Evolutionary conservation across 2,797 vertebrate species (phyloP).

Genomic region (Enteromius anoplus): DNA sequence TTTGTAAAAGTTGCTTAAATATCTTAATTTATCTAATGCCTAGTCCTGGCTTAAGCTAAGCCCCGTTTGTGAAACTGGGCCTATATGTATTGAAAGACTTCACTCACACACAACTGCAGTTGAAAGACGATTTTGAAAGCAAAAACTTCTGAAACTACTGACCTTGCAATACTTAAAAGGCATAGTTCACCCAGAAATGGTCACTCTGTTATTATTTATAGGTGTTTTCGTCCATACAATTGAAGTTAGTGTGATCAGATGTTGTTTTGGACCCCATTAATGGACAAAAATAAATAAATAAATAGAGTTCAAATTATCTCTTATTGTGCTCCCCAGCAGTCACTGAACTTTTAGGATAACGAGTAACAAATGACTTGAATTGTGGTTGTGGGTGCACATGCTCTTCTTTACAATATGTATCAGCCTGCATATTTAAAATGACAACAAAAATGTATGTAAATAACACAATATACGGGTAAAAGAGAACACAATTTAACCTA

Average conservation of each 20-base stretch:
- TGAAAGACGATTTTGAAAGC: neutral
- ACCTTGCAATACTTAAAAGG: neutral
- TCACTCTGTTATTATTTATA: neutral
- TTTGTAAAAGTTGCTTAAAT: no score
- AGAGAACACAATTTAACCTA: neutral
- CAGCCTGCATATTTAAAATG: neutral
- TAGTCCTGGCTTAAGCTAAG: no score
- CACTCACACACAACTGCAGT: neutral
- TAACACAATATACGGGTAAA: neutral
- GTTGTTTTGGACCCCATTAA: neutral
- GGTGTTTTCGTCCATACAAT: neutral
- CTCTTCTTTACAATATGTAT: neutral
- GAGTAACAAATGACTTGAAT: neutral
- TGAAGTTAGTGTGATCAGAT: neutral
- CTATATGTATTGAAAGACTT: neutral
- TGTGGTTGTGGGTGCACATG: neutral
- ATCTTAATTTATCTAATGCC: no score
- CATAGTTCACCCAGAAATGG: neutral
- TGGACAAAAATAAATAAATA: neutral
- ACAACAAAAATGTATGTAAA: conserved; percentile 1
- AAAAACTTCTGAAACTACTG: neutral
- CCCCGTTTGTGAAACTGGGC: no score
- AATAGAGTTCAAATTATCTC: neutral
- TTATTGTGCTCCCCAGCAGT: neutral
- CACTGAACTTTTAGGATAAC: neutral